phyloP scores from a whole-genome alignment of 2,113 vertebrate species.

The Electrona antarctica region DNA sequence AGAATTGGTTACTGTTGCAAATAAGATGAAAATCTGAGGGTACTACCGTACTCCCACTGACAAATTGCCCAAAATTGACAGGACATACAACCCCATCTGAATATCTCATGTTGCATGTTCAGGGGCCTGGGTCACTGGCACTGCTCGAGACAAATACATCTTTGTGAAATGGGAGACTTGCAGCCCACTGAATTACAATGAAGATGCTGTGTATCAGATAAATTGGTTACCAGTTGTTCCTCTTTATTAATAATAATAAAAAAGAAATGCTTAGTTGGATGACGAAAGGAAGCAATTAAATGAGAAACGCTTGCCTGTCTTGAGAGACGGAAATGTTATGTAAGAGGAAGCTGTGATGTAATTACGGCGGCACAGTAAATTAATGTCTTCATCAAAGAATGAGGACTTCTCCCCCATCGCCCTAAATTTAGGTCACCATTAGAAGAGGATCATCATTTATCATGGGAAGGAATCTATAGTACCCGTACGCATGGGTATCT shows the following conservation, averaged over 20 bases:
- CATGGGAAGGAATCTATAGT: not conserved
- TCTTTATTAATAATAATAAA: too few relatives aligned
- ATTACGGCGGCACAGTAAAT: slow-evolving; percentile 27
- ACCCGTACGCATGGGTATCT: too few relatives aligned
- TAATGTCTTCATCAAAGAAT: slow-evolving; percentile 10
- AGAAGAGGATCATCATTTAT: not conserved
- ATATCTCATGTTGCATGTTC: too few relatives aligned
- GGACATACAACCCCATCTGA: too few relatives aligned
- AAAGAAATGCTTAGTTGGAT: not conserved
- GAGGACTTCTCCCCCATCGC: not conserved
- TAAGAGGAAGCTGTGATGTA: slow-evolving; percentile 14
- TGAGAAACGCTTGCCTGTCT: slow-evolving; percentile 12
- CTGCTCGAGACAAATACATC: too few relatives aligned
- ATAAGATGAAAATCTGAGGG: too few relatives aligned
- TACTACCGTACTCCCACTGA: too few relatives aligned
- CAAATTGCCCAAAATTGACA: too few relatives aligned
- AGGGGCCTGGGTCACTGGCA: too few relatives aligned
- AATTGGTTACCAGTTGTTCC: not conserved
- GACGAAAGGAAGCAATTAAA: not conserved
- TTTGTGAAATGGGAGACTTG: not conserved
- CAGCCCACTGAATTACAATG: not conserved
- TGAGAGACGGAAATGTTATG: not conserved
- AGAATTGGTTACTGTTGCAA: too few relatives aligned
- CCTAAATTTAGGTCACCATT: slow-evolving; percentile 30
- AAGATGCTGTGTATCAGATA: not conserved